phyloP scores from a whole-genome alignment of 2,113 vertebrate genomes.

The Furnarius figulus region DNA sequence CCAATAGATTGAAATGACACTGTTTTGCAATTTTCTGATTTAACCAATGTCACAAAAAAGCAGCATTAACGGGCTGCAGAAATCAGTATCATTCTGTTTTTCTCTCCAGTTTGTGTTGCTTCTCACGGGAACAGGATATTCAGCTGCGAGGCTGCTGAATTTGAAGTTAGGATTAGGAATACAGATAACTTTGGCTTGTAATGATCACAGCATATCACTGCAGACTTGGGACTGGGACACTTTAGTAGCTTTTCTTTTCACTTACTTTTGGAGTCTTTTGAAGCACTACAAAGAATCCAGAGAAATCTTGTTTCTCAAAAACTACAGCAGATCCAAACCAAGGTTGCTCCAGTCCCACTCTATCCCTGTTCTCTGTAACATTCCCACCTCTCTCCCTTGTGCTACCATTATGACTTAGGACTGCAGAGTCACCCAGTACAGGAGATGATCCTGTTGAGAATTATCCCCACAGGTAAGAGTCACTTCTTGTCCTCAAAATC shows the following conservation, averaged over 20 bases:
- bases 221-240: not conserved
- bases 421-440: not conserved
- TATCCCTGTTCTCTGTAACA: not conserved
- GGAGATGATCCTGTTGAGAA: not conserved
- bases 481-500: not conserved
- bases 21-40: not conserved
- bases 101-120: not conserved
- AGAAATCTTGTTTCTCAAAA: not conserved
- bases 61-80: not conserved
- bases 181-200: not conserved
- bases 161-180: not conserved
- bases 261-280: not conserved
- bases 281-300: not conserved
- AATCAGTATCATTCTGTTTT: accelerated
- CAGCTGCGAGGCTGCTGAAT: not conserved
- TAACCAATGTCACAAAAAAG: not conserved
- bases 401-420: accelerated
- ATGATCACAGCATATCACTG: not conserved
- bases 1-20: not conserved
- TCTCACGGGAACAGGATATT: not conserved
- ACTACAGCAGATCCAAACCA: not conserved
- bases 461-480: not conserved
- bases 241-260: not conserved
- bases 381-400: not conserved
- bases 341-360: not conserved